Base-by-base conservation (phyloP, 2,797 vertebrate genomes). In the Cirrhinus molitorella region DNA sequence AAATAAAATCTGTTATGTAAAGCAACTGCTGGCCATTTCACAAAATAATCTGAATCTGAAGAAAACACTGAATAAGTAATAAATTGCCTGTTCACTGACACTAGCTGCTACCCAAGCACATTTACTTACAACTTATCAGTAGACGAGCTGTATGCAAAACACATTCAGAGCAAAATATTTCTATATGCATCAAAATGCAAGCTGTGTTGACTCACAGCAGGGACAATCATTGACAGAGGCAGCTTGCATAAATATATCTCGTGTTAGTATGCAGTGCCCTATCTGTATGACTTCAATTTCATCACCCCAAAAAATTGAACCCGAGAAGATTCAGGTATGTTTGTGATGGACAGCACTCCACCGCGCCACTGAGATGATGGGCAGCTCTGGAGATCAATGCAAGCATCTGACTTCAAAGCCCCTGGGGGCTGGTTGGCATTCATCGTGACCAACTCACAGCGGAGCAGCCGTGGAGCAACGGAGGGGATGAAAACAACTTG, bases 361-460 rank as follows among this genome's bases (percentile, higher is more conserved):
- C 12, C n/a, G 12, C 14, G 19, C 59, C 19, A 49, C 77, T 79
- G 16, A 63, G 47, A 85, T 85, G 87, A 85, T 81, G 77, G 85
- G 82, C 85, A 86, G 81, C 81, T 85, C 74, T 76, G 31, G 37
- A 87, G 81, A 89, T 88, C 87, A 86, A 85, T 85, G 81, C 74
- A 75, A 85, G 78, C 80, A 78, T 83, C 80, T 85, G 81, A 82
- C 81, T 85, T 88, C 78, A 84, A 85, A 89, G 75, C 61, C 53
- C 79, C 49, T 72, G 21, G 74, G 79, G 70, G 57, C 75, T 79
- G 53, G 74, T 87, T 87, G 84, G 81, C 86, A 87, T 87, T 88
- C 84, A 87, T 85, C 66, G 28, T 49, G 63, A 70, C 80, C 81
- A 83, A 51, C 45, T 74, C 66, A 57, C 59, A 53, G n/a, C 66